Base-by-base conservation (phyloP, 2,888 invertebrate species). In the Scotopteryx bipunctaria region DNA sequence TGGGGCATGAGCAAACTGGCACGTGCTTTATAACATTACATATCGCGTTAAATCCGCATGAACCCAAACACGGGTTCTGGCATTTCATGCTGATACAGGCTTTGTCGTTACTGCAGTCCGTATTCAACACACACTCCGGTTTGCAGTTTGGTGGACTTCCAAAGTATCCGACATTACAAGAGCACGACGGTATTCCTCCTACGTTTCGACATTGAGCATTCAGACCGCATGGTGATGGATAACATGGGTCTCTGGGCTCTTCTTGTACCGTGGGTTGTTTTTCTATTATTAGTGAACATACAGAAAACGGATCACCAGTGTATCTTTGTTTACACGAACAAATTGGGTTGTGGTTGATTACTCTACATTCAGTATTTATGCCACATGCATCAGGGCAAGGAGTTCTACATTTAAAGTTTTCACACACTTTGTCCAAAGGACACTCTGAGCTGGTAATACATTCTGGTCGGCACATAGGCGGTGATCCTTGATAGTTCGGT, bases 31-130 rank as follows among this genome's bases (percentile, higher is more conserved):
- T 91, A 4, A 95, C 95, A 70, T 92, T 92, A 69, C 97, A 97
- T 33, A 93, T 83, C 1, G 97, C 94, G 61, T 92, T 92, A 13
- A 92, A 70, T 8, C 96, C 97, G 70, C 97, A 95, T 17, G 95
- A 93, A 33, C 95, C 95, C 3, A 93, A 91, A 70, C 96, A 96
- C 9, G 96, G 96, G 76, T 96, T 94, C 59, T 91, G 91, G 78
- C 96, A 96, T 78, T 94, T 95, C 80, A 93, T 93, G 64, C 92
- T 93, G 36, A 96, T 93, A 70, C 96, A 97, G 3, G 96, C 94
- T 69, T 92, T 91, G 64, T 92, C 93, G 55, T 92, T 93, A 38
- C 92, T 82, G 72, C 96, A 96, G 70, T 96, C 95, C 5, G 94
- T 91, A 63, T 94, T 95, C 25, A 94, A 92, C 3, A 93, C 84